A percentile compares a stretch with the other conserved stretches of the same genome.
These are phyloP conservation scores for Sturmia bella DNA, from an alignment of 2,888 invertebrate species.

Conservation along the genomic window DNA sequence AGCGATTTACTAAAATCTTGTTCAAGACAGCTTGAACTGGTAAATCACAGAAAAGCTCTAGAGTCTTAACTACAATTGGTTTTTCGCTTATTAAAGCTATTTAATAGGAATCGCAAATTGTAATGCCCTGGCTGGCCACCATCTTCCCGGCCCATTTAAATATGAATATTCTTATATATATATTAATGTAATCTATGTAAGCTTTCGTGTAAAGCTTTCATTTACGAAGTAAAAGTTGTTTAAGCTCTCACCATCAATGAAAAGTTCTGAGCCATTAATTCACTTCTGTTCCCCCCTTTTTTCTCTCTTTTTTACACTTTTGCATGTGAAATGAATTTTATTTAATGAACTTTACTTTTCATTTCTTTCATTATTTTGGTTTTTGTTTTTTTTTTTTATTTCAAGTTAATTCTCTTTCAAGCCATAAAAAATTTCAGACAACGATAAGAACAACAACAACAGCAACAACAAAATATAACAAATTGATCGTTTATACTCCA, in stretches of 20 bases:
- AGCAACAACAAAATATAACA: constrained; percentile 49
- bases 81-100: too few species aligned
- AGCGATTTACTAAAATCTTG: not conserved
- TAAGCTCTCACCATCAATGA: too few species aligned
- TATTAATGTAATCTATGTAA: too few species aligned
- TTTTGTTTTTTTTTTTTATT: constrained; percentile 13
- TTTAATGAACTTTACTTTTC: constrained; percentile 39
- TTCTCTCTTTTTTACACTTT: not conserved
- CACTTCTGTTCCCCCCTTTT: not conserved
- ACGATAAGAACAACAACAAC: constrained; percentile 34
- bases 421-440: constrained; percentile 35
- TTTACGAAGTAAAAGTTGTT: not conserved
- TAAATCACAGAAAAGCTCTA: too few species aligned
- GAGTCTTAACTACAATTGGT: too few species aligned
- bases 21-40: too few species aligned
- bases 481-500: constrained; percentile 66
- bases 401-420: constrained; percentile 3
- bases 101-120: too few species aligned
- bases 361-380: constrained; percentile 34
- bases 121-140: too few species aligned
- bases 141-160: too few species aligned
- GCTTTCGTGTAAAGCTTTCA: too few species aligned
- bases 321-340: not conserved
- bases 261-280: constrained; percentile 13
- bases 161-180: too few species aligned